A percentile compares a stretch with the other conserved stretches of the same genome.
Conservation (phyloP, 2,113 vertebrate genomes). For the Aegotheles bennettii region DNA sequence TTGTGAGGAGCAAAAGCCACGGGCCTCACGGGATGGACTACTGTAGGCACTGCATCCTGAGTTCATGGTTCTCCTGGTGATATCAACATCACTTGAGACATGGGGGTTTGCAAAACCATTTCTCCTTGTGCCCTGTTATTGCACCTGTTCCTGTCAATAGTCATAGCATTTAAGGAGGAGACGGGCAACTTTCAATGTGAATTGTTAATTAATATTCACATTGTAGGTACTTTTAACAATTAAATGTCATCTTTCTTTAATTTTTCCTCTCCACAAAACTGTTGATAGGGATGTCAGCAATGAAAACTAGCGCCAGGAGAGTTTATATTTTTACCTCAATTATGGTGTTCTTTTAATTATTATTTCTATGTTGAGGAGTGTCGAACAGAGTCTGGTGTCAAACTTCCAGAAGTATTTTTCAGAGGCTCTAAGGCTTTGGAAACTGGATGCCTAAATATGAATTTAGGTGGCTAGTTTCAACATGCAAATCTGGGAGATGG, state of each 20-base stretch:
- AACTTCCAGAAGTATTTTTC: background rate
- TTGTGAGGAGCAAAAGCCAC: background rate
- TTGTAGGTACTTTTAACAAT: background rate
- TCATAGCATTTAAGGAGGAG: background rate
- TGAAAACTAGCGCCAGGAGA: background rate
- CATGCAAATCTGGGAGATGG: background rate
- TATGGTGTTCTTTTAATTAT: background rate
- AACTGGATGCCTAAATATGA: background rate
- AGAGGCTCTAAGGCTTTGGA: background rate
- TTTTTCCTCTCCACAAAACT: background rate
- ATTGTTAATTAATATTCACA: background rate
- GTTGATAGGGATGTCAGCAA: background rate
- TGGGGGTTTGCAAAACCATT: background rate
- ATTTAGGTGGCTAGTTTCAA: background rate
- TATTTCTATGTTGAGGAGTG: background rate
- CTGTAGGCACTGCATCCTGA: accelerated
- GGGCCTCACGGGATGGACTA: too few relatives aligned
- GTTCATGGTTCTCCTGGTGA: background rate
- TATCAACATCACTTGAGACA: accelerated
- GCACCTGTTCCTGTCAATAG: accelerated
- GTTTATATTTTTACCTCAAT: background rate
- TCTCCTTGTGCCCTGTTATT: background rate
- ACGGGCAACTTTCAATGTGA: accelerated
- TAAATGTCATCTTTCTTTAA: background rate
- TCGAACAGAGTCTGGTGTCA: background rate